Conservation (phyloP, 2,113 vertebrate genomes). For the Taxidea taxus region DNA sequence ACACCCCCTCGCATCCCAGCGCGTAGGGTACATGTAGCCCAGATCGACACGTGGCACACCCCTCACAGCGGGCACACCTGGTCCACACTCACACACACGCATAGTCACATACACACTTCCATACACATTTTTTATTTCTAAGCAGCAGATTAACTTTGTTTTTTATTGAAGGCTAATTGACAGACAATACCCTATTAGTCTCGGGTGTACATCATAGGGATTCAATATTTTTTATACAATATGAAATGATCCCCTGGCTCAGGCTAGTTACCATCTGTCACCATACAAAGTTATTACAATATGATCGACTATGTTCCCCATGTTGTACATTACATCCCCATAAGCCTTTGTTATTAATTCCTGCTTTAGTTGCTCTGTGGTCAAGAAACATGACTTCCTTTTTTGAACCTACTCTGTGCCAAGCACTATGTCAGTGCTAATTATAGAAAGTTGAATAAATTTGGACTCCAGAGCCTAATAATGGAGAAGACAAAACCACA, state of each 20-base stretch:
- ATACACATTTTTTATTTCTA: background rate
- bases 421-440: background rate
- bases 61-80: background rate
- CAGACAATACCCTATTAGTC: background rate
- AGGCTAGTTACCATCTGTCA: background rate
- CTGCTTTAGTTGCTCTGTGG: background rate
- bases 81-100: fast-evolving
- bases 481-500: background rate
- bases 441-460: background rate
- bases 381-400: background rate
- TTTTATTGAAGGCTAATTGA: background rate
- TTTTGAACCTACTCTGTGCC: background rate
- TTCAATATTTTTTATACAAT: background rate
- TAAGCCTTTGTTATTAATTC: background rate
- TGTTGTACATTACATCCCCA: background rate
- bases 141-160: background rate
- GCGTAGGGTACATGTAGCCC: fast-evolving
- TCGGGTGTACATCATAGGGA: background rate
- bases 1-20: background rate
- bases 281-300: background rate
- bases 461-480: background rate
- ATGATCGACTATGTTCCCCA: background rate
- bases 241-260: background rate
- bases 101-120: background rate
- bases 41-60: background rate